Evolutionary conservation across 2,113 vertebrate species (phyloP).

Genomic region (Pedionomus torquatus): DNA sequence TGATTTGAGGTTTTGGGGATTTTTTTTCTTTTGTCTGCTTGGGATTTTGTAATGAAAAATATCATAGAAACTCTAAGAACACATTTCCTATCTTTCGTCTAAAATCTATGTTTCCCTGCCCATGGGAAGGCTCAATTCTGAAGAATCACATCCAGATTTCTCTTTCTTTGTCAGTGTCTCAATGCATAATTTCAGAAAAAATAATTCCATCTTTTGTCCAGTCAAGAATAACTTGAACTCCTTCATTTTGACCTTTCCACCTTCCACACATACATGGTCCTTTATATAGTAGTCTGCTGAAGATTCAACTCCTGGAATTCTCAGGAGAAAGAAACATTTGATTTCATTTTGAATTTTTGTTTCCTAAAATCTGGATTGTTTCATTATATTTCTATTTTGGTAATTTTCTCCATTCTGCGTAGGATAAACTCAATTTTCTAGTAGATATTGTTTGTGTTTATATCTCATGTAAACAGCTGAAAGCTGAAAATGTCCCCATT

Average conservation of each 20-base stretch:
- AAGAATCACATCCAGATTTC: not conserved
- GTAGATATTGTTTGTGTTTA: not conserved
- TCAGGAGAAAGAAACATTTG: not conserved
- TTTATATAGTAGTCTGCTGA: not conserved
- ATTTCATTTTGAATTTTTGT: not conserved
- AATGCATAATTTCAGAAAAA: not conserved
- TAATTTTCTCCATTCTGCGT: not conserved
- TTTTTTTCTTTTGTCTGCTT: not conserved
- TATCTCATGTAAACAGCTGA: not conserved
- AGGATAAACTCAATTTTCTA: not conserved
- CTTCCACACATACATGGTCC: not conserved
- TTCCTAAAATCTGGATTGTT: not conserved
- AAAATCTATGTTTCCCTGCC: not conserved
- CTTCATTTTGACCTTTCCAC: not conserved
- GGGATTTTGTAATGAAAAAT: not conserved
- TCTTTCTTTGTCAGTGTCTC: not conserved
- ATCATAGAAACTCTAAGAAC: not conserved
- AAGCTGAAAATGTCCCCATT: not conserved
- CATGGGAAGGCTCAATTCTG: not conserved
- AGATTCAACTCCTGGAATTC: not conserved
- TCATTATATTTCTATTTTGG: not conserved
- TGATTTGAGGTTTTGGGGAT: not conserved
- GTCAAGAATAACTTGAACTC: not conserved
- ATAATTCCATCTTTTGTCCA: fast-evolving
- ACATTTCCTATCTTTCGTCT: not conserved